Conservation (phyloP, 2,113 vertebrate genomes). For the Nyctibius bracteatus region DNA sequence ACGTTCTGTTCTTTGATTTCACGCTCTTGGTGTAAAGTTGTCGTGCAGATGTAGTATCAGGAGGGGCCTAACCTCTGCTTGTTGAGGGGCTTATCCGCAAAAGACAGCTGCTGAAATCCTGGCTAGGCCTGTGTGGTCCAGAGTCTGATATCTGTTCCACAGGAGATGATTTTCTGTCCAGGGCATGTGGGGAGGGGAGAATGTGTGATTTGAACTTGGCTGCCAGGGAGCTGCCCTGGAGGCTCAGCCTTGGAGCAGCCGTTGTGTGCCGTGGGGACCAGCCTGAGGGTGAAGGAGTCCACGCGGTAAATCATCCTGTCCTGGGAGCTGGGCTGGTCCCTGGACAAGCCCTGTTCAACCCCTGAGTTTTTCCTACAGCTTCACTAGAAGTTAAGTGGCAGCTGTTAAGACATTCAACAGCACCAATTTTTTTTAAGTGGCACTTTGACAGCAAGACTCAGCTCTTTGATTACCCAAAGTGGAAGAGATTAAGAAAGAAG, state of each 20-base stretch:
- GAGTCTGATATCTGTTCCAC: background rate
- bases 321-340: background rate
- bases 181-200: accelerated
- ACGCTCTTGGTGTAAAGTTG: background rate
- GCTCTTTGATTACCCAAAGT: background rate
- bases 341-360: background rate
- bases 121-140: background rate
- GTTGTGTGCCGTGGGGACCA: accelerated
- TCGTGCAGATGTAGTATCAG: background rate
- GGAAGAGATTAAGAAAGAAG: background rate
- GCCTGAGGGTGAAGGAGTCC: background rate
- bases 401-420: background rate
- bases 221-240: background rate
- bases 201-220: background rate
- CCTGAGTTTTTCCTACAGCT: background rate
- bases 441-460: background rate
- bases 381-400: background rate
- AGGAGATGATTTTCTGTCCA: background rate
- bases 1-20: background rate
- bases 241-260: background rate
- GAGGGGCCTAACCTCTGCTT: background rate
- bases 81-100: background rate
- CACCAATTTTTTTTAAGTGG: background rate
- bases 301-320: background rate
- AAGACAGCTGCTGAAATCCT: background rate